These are phyloP conservation scores for Borostomias antarcticus DNA, from an alignment of 2,797 vertebrate species.

Conservation along the genomic window DNA sequence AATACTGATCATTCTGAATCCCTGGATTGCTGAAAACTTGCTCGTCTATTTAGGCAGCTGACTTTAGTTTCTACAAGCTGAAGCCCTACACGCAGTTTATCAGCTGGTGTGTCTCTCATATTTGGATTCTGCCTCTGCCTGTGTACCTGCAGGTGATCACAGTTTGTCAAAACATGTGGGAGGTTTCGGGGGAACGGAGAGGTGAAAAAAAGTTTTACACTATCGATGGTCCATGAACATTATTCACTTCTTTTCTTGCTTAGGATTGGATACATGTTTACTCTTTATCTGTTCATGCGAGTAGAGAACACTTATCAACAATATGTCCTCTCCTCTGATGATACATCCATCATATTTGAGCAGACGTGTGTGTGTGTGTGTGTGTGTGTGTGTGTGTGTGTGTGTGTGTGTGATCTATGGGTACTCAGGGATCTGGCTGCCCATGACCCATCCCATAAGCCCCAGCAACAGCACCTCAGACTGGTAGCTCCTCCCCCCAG, in stretches of 20 bases:
- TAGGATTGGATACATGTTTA: constrained; percentile 16
- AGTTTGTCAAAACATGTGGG: constrained; percentile 68
- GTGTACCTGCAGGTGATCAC: constrained; percentile 51
- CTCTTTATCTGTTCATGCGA: constrained; percentile 17
- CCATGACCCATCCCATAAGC: constrained; percentile 1
- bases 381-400: not conserved
- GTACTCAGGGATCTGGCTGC: constrained; percentile 3
- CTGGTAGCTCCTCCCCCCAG: constrained; percentile 32
- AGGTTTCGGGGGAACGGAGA: constrained; percentile 46
- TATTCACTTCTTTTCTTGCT: constrained; percentile 18
- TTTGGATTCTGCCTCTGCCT: constrained; percentile 51
- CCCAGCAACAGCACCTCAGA: constrained; percentile 46
- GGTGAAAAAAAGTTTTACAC: constrained; percentile 35
- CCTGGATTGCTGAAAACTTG: constrained; percentile 73
- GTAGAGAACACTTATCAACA: constrained; percentile 12
- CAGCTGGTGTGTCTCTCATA: constrained; percentile 65
- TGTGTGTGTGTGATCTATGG: not conserved
- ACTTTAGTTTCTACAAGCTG: constrained; percentile 37
- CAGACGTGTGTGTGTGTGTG: constrained; percentile 15
- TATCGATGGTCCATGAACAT: constrained; percentile 53
- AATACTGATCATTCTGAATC: constrained; percentile 82
- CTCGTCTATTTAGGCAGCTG: constrained; percentile 61
- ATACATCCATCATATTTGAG: constrained; percentile 5
- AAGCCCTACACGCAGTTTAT: too few species aligned
- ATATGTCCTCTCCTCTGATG: not conserved